Conservation (phyloP, 2,888 invertebrate genomes). For the Agrotis puta region DNA sequence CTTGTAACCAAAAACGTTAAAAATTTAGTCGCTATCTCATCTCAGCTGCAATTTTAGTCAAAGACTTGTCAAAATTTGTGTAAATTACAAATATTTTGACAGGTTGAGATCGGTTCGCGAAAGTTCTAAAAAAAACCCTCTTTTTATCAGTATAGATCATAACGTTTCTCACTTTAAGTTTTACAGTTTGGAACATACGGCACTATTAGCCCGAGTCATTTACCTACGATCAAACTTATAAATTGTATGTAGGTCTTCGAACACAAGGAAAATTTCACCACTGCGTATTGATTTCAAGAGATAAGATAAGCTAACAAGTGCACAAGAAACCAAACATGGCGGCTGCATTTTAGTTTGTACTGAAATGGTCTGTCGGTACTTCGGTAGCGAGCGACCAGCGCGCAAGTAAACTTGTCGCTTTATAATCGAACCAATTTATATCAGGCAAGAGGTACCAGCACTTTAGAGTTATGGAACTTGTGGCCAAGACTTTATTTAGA, state of each 20-base stretch:
- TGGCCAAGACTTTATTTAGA: constrained; percentile 49
- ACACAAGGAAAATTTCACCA: constrained; percentile 64
- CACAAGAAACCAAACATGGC: constrained; percentile 68
- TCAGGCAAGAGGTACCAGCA: constrained; percentile 66
- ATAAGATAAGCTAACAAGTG: constrained; percentile 72
- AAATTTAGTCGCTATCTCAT: too few relatives aligned
- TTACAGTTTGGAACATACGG: constrained; percentile 1
- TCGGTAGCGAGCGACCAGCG: constrained; percentile 68
- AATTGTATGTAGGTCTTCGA: constrained; percentile 39
- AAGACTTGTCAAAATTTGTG: too few relatives aligned
- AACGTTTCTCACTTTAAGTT: background rate
- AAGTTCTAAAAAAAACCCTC: too few relatives aligned
- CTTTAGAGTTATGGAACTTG: constrained; percentile 49
- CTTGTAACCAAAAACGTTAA: too few relatives aligned
- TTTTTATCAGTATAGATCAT: background rate
- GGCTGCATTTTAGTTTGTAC: constrained; percentile 68
- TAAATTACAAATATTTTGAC: too few relatives aligned
- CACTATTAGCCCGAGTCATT: background rate
- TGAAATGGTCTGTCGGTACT: constrained; percentile 70
- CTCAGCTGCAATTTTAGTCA: too few relatives aligned
- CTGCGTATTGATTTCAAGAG: constrained; percentile 68
- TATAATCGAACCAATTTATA: constrained; percentile 80
- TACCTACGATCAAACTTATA: constrained; percentile 11
- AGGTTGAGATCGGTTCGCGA: too few relatives aligned
- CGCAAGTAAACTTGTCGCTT: constrained; percentile 77